Conservation (phyloP, 2,888 invertebrate genomes). For the Charanyca ferruginea region DNA sequence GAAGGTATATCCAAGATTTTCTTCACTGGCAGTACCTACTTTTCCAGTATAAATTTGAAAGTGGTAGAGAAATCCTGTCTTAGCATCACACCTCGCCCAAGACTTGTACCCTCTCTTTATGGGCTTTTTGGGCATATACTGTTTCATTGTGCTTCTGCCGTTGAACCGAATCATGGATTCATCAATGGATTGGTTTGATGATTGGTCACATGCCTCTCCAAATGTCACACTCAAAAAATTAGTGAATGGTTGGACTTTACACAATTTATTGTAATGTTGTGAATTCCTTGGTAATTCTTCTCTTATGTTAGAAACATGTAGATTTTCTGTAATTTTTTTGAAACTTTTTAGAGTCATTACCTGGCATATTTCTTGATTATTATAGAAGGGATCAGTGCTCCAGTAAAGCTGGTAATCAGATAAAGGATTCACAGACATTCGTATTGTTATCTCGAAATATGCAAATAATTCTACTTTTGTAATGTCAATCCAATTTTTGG, state of each 20-base stretch:
- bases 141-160: conserved; percentile 28
- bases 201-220: conserved; percentile 26
- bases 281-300: background rate
- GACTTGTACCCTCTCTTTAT: conserved; percentile 21
- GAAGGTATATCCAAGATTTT: conserved; percentile 32
- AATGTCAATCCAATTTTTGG: conserved; percentile 1
- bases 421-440: background rate
- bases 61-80: conserved; percentile 26
- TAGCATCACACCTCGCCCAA: conserved; percentile 25
- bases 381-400: conserved; percentile 1
- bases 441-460: background rate
- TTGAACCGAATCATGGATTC: conserved; percentile 14
- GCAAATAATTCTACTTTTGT: too few species aligned
- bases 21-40: conserved; percentile 29
- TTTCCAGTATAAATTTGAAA: conserved; percentile 22
- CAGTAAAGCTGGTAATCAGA: background rate
- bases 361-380: background rate
- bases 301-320: conserved; percentile 1
- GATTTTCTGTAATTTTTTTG: background rate
- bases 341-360: background rate
- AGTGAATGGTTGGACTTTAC: too few species aligned
- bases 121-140: conserved; percentile 24
- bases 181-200: conserved; percentile 27
- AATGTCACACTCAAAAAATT: conserved; percentile 21
- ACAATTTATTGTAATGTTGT: too few species aligned